A percentile compares a stretch with the other conserved stretches of the same genome.
Conservation (phyloP, 2,113 vertebrate species). For the Bufo gargarizans region DNA sequence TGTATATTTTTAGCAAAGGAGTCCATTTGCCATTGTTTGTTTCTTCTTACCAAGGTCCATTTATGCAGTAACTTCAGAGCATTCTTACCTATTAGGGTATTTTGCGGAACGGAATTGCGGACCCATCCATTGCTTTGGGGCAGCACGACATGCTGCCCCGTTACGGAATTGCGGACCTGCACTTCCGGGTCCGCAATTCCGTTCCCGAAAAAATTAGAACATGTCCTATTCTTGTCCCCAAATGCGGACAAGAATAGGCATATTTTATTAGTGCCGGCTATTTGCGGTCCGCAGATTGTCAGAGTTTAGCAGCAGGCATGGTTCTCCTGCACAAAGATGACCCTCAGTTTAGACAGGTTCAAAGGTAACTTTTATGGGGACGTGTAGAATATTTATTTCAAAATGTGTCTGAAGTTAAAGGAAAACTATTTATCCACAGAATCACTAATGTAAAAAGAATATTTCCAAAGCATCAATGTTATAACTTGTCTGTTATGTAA, state of each 20-base stretch:
- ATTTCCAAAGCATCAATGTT: neutral
- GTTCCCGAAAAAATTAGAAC: no score
- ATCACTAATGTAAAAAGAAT: neutral
- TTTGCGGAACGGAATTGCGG: no score
- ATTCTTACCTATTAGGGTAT: neutral
- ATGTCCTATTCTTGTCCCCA: no score
- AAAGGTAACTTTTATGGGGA: constrained; percentile 10
- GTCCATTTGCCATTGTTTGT: neutral
- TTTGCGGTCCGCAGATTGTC: no score
- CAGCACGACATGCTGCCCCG: no score
- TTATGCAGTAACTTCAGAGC: neutral
- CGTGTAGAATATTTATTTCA: neutral
- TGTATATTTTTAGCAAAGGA: neutral
- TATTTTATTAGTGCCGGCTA: no score
- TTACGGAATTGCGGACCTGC: no score
- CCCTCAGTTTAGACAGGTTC: neutral
- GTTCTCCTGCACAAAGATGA: neutral
- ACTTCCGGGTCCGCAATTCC: no score
- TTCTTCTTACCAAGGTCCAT: neutral
- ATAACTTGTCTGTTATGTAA: no score
- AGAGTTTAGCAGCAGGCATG: neutral
- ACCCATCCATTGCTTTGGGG: no score
- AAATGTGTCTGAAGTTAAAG: neutral
- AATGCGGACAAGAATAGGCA: no score
- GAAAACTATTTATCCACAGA: constrained; percentile 7